phyloP scores from a whole-genome alignment of 30 jellyfish, hydroid and myxozoan species.

The Pelagia noctiluca region DNA sequence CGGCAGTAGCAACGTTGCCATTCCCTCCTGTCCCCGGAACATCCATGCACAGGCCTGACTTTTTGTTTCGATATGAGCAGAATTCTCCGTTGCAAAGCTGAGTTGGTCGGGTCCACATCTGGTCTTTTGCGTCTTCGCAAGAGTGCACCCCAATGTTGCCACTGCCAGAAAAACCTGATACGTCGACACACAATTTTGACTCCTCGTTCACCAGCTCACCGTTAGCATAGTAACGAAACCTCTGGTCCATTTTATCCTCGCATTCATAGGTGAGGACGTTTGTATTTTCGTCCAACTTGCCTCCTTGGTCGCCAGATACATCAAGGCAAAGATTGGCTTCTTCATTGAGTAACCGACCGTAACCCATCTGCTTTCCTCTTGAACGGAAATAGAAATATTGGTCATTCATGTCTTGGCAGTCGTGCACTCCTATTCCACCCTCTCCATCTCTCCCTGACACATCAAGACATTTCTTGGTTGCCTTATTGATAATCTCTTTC shows the following conservation, averaged over 20 bases:
- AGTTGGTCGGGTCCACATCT: too few species aligned
- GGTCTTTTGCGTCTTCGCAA: neutral
- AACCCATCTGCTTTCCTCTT: slow-evolving; percentile 3
- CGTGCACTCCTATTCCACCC: slow-evolving; percentile 12
- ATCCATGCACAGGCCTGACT: slow-evolving; percentile 26
- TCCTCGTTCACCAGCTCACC: slow-evolving; percentile 46
- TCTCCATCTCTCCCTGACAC: slow-evolving; percentile 31
- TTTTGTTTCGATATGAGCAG: slow-evolving; percentile 14
- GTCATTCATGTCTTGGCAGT: slow-evolving; percentile 27
- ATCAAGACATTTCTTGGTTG: slow-evolving; percentile 37
- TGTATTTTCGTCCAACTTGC: slow-evolving; percentile 1
- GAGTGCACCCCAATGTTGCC: slow-evolving; percentile 23
- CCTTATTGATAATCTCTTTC: slow-evolving; percentile 28
- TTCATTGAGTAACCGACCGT: slow-evolving; percentile 7
- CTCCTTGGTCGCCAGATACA: slow-evolving; percentile 25
- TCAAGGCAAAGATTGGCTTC: too few species aligned
- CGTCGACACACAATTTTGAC: slow-evolving; percentile 25
- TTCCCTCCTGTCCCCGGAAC: slow-evolving; percentile 16
- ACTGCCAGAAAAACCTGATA: slow-evolving; percentile 10
- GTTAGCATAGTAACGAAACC: slow-evolving; percentile 34
- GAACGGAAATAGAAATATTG: too few species aligned
- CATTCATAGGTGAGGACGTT: slow-evolving; percentile 1
- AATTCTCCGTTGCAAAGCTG: slow-evolving; percentile 14
- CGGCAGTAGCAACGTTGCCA: too few species aligned
- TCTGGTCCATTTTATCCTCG: too few species aligned